Percentiles rank a stretch among this genome's conserved stretches.
These are phyloP conservation scores for Prionailurus viverrinus DNA, from an alignment of 2,113 vertebrate species.

Conservation along the genomic window DNA sequence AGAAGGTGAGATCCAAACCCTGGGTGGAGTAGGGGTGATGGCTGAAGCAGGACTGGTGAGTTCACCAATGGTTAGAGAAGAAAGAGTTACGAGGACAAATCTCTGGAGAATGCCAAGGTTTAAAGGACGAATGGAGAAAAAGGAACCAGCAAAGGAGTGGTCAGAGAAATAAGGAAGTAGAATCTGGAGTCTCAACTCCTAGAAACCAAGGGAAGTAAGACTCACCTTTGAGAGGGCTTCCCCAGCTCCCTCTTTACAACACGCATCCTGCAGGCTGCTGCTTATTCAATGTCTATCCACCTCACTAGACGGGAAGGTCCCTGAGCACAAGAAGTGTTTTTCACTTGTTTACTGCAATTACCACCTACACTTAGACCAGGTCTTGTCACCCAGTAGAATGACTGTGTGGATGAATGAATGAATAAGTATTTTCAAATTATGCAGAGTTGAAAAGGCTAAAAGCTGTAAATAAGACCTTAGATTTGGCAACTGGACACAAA, in stretches of 20 bases:
- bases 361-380: not conserved
- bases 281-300: not conserved
- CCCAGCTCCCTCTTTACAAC: not conserved
- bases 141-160: not conserved
- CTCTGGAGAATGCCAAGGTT: not conserved
- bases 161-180: not conserved
- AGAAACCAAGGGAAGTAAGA: not conserved
- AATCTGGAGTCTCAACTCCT: not conserved
- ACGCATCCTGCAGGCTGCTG: not conserved
- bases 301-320: not conserved
- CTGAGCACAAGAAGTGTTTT: not conserved
- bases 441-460: not conserved
- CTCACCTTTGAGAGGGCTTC: not conserved
- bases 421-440: not conserved
- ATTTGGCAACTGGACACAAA: not conserved
- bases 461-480: not conserved
- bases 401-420: not conserved
- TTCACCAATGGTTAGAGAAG: not conserved
- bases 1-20: not conserved
- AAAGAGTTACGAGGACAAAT: not conserved
- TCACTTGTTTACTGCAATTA: not conserved
- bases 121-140: not conserved
- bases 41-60: not conserved
- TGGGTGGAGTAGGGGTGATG: not conserved
- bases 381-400: not conserved